These are phyloP conservation scores for Porites lobata DNA, from an alignment of 92 coral and sea anemone genomes.

Conservation along the genomic window DNA sequence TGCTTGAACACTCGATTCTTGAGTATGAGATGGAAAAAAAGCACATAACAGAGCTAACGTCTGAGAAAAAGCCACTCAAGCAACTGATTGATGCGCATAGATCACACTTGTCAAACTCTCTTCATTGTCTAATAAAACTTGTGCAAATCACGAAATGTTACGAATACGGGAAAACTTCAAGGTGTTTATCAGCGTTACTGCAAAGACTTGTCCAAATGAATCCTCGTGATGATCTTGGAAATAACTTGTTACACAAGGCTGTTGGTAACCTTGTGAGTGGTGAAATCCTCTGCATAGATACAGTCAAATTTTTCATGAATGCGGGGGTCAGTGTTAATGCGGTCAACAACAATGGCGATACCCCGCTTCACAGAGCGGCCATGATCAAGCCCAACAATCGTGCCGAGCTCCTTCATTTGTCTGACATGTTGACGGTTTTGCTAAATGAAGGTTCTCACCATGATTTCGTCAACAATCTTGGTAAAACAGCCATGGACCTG, in stretches of 20 bases:
- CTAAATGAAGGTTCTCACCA: slow-evolving; percentile 61
- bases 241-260: slow-evolving; percentile 65
- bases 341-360: slow-evolving; percentile 63
- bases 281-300: slow-evolving; percentile 27
- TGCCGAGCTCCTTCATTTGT: slow-evolving; percentile 13
- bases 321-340: slow-evolving; percentile 70
- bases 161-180: background rate
- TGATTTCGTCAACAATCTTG: slow-evolving; percentile 60
- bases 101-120: too few species aligned
- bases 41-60: background rate
- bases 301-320: slow-evolving; percentile 56
- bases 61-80: too few species aligned
- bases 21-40: slow-evolving; percentile 4
- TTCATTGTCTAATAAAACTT: slow-evolving; percentile 20
- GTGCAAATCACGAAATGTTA: slow-evolving; percentile 10
- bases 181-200: slow-evolving; percentile 3
- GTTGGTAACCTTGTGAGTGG: background rate
- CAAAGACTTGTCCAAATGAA: slow-evolving; percentile 56
- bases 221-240: slow-evolving; percentile 63
- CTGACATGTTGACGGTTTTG: slow-evolving; percentile 52
- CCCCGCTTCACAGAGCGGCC: slow-evolving; percentile 68
- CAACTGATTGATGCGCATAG: too few species aligned
- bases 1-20: background rate
- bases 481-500: slow-evolving; percentile 68
- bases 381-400: slow-evolving; percentile 38